Percentiles rank a stretch among this genome's conserved stretches.
These are phyloP conservation scores for Pogonocherus hispidulus DNA, from an alignment of 2,888 invertebrate species.

Conservation along the genomic window DNA sequence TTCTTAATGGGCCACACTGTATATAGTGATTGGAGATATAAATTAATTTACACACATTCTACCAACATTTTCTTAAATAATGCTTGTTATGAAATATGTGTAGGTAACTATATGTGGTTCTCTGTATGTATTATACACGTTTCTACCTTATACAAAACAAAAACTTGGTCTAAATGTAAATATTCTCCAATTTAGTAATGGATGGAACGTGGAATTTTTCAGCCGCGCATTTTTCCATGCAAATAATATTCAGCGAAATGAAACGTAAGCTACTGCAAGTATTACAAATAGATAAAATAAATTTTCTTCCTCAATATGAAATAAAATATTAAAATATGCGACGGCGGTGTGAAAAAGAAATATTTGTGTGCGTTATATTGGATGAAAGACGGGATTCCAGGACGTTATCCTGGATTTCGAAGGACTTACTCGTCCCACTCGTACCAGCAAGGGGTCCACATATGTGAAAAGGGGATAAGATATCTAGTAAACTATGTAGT, in stretches of 20 bases:
- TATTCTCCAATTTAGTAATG: not conserved
- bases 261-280: slow-evolving; percentile 1
- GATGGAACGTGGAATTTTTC: not conserved
- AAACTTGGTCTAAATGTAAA: not conserved
- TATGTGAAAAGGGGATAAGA: slow-evolving; percentile 49
- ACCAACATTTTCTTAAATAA: too few relatives aligned
- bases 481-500: slow-evolving; percentile 32
- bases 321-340: slow-evolving; percentile 65
- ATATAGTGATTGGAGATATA: too few relatives aligned
- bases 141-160: too few relatives aligned
- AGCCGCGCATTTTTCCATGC: not conserved
- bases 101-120: too few relatives aligned
- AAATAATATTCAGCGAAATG: not conserved
- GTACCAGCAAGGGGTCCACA: slow-evolving; percentile 54
- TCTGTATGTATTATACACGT: too few relatives aligned
- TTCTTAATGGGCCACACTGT: too few relatives aligned
- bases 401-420: slow-evolving; percentile 62
- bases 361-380: slow-evolving; percentile 60
- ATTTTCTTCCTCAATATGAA: slow-evolving; percentile 42
- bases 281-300: slow-evolving; percentile 40
- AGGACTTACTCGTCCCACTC: slow-evolving; percentile 52
- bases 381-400: slow-evolving; percentile 62
- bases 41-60: too few relatives aligned
- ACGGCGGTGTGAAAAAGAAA: slow-evolving; percentile 57
- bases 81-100: too few relatives aligned